phyloP scores from a whole-genome alignment of 1,140 invertebrate genomes.

The Tetramorium alpestre region DNA sequence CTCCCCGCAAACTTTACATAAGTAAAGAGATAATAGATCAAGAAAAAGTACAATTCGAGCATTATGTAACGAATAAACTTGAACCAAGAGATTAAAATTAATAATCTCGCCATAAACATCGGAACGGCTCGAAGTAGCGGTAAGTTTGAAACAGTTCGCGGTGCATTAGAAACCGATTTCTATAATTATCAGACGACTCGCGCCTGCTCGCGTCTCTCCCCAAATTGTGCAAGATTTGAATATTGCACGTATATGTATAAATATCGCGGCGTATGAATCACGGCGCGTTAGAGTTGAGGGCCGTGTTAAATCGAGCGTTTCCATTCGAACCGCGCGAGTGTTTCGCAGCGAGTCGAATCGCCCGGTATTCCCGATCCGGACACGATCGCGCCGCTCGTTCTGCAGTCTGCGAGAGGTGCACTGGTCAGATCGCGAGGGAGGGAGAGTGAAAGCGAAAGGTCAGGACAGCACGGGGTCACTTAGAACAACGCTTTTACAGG shows the following conservation, averaged over 20 bases:
- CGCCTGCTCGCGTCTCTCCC: neutral
- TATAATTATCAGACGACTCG: neutral
- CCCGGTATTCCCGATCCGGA: conserved; percentile 45
- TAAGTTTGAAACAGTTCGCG: neutral
- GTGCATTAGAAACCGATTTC: neutral
- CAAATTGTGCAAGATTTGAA: neutral
- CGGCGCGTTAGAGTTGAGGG: neutral
- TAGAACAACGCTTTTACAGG: conserved; percentile 80
- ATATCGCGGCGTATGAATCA: conserved; percentile 18
- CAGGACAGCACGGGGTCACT: conserved; percentile 81
- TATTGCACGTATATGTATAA: neutral
- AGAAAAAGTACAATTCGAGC: neutral
- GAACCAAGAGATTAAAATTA: neutral
- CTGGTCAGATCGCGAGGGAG: conserved; percentile 72
- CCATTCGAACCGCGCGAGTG: neutral
- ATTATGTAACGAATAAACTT: neutral
- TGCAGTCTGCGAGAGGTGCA: conserved; percentile 58
- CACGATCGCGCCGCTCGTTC: conserved; percentile 62
- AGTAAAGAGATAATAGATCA: neutral
- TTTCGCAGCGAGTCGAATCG: conserved; percentile 27
- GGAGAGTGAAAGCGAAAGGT: conserved; percentile 86
- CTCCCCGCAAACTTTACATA: neutral
- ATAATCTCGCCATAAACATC: neutral
- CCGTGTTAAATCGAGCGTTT: conserved; percentile 37
- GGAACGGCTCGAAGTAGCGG: neutral